Base-by-base conservation (phyloP, 2,797 vertebrate species). In the Siniperca undulata region DNA sequence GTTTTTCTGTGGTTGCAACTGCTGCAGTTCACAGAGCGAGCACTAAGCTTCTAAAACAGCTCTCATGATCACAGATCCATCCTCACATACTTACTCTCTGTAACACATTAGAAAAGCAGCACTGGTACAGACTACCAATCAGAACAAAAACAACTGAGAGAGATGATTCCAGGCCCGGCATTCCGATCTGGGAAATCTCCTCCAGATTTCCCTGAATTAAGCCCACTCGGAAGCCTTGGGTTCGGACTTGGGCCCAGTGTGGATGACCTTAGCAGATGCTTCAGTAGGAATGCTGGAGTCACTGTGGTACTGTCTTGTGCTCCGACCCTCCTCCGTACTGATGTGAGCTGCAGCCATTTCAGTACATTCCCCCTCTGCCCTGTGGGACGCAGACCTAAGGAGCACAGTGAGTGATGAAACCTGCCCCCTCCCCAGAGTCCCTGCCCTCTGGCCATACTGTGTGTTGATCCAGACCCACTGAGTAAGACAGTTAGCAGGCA, bases 1-100 rank as follows among this genome's bases (percentile, higher is more conserved):
- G 92, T 88, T 92, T 92, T 91, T 86, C 86, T 94, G 93, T 84
- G 94, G 93, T 93, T 85, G 86, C 90, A 89, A 88, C 87, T 92
- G 92, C 92, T 91, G 84, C 78, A 90, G 91, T 95, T 95, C 91
- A 93, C 90, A 92, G 82, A 91, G 82, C 75, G 74, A 93, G 84
- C 87, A 85, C 79, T 42, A 5, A 79, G 82, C 83, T 81, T 90
- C 82, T 81, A 84, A 85, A 92, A 90, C 88, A 78, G 85, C 84
- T 85, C 78, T 91, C 68, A 81, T 84, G 90, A 92, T 92, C 81
- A 85, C 75, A 86, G 81, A 91, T 86, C 79, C 81, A 81, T 90
- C 86, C 83, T 75, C 78, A 80, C 89, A 84, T 78, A 70, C 75
- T 86, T 65, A 70, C 72, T 74, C 61, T 36, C 83, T 86, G 84